Evolutionary conservation across 2,888 invertebrate genomes (phyloP), one percentile per base, ranked within the genome.

Genomic region (Physocephala rufipes): DNA sequence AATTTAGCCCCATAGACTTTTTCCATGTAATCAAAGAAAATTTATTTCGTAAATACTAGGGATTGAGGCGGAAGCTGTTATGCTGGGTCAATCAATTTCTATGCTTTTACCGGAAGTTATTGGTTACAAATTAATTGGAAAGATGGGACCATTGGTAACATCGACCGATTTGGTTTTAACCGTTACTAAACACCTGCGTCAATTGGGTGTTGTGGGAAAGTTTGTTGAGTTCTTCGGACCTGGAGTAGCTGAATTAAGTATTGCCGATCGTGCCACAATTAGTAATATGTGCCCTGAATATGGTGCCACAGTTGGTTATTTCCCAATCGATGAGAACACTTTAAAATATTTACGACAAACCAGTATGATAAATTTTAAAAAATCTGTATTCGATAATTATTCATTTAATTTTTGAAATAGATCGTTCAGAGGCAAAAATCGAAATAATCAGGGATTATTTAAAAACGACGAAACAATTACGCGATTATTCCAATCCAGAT

Each of bases 281-380:
- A 95, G 97, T 76, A 99, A 99, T 88, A 99, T 99, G 99, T 97
- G 97, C 82, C 99, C 99, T 0, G 96, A 96, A 86, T 99, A 98
- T 84, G 99, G 99, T 0, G 99, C 98, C 19, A 99, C 98, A 0
- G 93, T 96, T 74, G 97, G 95, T 0, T 96, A 92, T 86, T 99
- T 99, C 87, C 96, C 98, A 0, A 94, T 97, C 0, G 98, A 98
- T 87, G 86, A 89, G 36, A 87, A 90, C 43, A 94, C 95, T 36
- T 87, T 98, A 62, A 87, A 88, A n/a, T 98, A 99, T 82, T 89
- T 98, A 51, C 87, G 87, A 69, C 95, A 97, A 86, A 95, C 95
- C 75, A 93, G 95, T 93, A 85, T 85, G 85, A 66, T n/a, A 21
- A 1, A 19, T 16, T 45, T 21, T 71, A n/a, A 53, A 43, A 28